Evolutionary conservation across 92 coral and sea anemone genomes (phyloP).

Genomic region (Porites divaricata): DNA sequence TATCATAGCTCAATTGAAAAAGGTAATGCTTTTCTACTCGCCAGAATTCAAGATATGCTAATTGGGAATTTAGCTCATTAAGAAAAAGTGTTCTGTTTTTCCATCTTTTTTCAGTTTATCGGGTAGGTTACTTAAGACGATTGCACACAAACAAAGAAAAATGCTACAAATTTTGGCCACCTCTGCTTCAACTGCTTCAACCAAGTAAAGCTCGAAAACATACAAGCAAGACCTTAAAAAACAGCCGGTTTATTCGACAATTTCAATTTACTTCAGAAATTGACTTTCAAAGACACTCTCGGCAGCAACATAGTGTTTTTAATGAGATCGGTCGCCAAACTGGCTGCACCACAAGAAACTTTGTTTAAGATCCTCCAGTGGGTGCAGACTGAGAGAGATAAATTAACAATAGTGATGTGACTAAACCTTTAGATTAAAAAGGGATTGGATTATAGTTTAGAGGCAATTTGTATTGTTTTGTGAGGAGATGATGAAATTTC

Average conservation of each 20-base stretch:
- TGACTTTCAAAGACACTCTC: background rate
- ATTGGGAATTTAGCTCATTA: no score
- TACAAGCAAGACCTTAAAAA: background rate
- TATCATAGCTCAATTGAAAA: background rate
- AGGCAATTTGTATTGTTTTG: background rate
- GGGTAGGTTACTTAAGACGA: no score
- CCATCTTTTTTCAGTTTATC: no score
- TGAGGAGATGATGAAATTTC: background rate
- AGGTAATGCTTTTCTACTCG: no score
- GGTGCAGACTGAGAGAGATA: background rate
- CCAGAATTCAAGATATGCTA: no score
- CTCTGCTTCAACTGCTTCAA: no score
- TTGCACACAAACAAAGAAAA: no score
- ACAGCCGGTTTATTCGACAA: background rate
- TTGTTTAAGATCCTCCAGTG: background rate
- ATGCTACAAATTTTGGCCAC: no score
- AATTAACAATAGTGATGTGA: background rate
- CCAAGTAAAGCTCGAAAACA: no score
- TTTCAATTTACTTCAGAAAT: background rate
- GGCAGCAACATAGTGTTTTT: background rate
- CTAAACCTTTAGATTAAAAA: background rate
- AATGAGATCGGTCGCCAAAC: background rate
- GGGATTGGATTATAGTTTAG: background rate
- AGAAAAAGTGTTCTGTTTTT: no score
- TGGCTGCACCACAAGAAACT: background rate